Evolutionary conservation across 2,113 vertebrate species (phyloP).

Genomic region (Parotia lawesii): DNA sequence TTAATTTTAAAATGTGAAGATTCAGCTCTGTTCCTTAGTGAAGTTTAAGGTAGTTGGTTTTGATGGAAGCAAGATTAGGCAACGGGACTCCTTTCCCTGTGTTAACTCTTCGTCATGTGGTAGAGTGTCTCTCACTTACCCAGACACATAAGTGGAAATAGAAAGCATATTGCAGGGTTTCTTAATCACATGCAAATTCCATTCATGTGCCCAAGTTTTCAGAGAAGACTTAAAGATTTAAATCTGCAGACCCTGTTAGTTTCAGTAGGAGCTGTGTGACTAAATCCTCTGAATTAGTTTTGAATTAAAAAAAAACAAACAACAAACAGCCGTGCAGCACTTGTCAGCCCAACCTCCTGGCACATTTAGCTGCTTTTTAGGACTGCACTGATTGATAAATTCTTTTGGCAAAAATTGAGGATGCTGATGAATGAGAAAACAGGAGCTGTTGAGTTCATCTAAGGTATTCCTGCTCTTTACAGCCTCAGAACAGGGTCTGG

Average conservation of each 20-base stretch:
- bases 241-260: background rate
- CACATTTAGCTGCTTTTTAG: background rate
- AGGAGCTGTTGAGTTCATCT: background rate
- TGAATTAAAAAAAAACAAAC: background rate
- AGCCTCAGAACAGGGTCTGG: background rate
- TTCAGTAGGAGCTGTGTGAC: background rate
- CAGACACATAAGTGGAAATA: background rate
- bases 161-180: background rate
- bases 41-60: background rate
- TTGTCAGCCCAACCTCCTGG: background rate
- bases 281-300: background rate
- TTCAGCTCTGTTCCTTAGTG: background rate
- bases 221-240: background rate
- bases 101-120: background rate
- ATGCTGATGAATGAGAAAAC: background rate
- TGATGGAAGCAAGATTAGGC: background rate
- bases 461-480: background rate
- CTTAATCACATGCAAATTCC: conserved; percentile 24
- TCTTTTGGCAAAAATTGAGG: background rate
- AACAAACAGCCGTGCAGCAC: background rate
- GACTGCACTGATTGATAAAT: background rate
- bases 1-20: background rate
- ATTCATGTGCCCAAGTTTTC: conserved; percentile 3
- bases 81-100: background rate
- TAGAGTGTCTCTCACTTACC: background rate